Evolutionary conservation across 2,888 invertebrate genomes (phyloP), one percentile per base, ranked within the genome.

Genomic region (Ellobium chinense): DNA sequence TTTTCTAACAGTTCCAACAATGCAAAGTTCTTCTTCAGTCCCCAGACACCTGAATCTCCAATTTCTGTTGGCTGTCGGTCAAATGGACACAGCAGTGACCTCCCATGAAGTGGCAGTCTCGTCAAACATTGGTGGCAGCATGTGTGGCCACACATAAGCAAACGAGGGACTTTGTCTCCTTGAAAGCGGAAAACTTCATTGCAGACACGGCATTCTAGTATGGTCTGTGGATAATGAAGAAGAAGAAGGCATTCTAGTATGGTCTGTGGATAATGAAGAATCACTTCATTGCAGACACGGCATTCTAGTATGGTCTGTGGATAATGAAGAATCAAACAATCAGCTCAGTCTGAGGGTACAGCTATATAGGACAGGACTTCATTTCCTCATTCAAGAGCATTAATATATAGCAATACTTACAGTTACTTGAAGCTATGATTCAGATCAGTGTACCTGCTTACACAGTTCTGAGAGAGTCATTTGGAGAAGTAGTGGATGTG

Each of bases 71-170:
- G 94, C 84, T 94, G 94, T 70, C 95, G 89, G 85, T 95, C 95
- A 86, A 95, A 95, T 0, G 95, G 95, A 88, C 95, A 95, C 1
- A 93, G 90, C 27, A 95, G 91, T 3, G 92, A 87, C 70, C 90
- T 88, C 34, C 93, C 93, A 87, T 91, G 91, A 18, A 93, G 89
- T 1, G 93, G 93, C 2, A 95, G 91, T 27, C 94, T 91, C 58
- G 94, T 89, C 29, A 95, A 89, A 88, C 95, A 95, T 0, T 94
- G 93, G 83, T 95, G 94, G 87, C 95, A 95, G 9, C 95, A 94
- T 0, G 95, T 95, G 87, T 95, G 91, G 21, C 91, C 91, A 87
- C 91, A 92, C 62, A 89, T 87, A 46, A 92, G 81, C n/a, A 92
- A 87, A n/a, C 94, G 92, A 2, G 95, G 94, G 1, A 94, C 94